Conservation (phyloP, 1,140 invertebrate species). For the Tetramorium parvispinum region DNA sequence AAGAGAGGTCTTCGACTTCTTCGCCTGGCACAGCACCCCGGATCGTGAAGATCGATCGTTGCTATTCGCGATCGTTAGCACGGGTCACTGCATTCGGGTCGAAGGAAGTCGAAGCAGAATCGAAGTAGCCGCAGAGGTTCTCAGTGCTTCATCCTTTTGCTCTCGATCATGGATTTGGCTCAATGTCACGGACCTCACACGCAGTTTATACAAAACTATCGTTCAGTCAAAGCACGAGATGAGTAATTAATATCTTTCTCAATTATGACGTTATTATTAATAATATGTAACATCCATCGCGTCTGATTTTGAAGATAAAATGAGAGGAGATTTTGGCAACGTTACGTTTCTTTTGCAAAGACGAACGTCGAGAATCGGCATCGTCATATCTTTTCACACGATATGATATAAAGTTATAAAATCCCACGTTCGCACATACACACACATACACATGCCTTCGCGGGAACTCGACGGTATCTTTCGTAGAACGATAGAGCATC, state of each 20-base stretch:
- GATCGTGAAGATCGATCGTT: conserved; percentile 63
- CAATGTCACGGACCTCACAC: background rate
- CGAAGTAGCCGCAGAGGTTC: conserved; percentile 57
- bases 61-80: conserved; percentile 61
- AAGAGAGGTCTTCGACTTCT: conserved; percentile 53
- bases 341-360: conserved; percentile 68
- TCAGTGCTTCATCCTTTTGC: conserved; percentile 3
- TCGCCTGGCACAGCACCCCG: conserved; percentile 17
- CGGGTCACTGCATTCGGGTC: conserved; percentile 69
- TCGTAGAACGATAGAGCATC: background rate
- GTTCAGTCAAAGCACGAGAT: background rate
- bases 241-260: background rate
- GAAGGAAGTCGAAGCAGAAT: conserved; percentile 64
- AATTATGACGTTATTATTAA: background rate
- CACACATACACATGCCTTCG: too few species aligned
- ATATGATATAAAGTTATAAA: conserved; percentile 22
- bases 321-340: conserved; percentile 71
- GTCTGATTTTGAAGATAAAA: conserved; percentile 20
- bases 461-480: background rate
- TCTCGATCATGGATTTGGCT: background rate
- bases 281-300: background rate
- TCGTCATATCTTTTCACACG: background rate
- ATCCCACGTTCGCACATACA: conserved; percentile 51
- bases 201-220: background rate
- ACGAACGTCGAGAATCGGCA: conserved; percentile 8